Evolutionary conservation across 2,797 vertebrate genomes (phyloP), one percentile per base, ranked within the genome.

Genomic region (Acanthurus tractus): DNA sequence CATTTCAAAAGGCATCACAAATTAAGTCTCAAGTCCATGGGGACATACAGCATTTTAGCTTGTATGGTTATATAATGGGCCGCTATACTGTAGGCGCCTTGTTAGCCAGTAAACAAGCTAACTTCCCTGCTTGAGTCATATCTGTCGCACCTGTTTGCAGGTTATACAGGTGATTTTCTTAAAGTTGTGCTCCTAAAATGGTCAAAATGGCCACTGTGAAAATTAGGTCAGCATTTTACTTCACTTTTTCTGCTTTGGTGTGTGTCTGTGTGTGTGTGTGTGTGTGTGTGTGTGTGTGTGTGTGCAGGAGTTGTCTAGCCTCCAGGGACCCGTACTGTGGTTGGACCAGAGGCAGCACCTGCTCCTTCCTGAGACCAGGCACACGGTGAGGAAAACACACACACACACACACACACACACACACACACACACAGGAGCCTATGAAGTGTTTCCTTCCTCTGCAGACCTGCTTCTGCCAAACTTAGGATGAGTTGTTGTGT

Each of bases 271-370:
- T 66, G 38, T 76, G 50, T 59, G 52, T 76, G 63, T 59, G 52
- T 76, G 63, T 69, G 55, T 76, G 50, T 78, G 74, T 54, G 58
- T 77, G 25, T 82, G 54, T 90, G 54, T 90, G 69, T 76, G 70
- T 74, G 48, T 74, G 48, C 75, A 98, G 98, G 91, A 97, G 93
- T 91, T 99, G 98, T 78, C 91, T 99, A 0, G 96, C 96, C 44
- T 97, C 97, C 81, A 96, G 96, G 79, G 98, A 99, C 78, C 98
- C 98, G 0, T 99, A 99, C 91, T 99, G 98, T 1, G 97, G 97
- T 45, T 99, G 98, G 98, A 96, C 96, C 0, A 87, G 95, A 0
- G 97, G 97, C 62, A 97, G 97, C 72, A 96, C 96, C 88, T 99
- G 98, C 44, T n/a, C 96, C 84, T 98, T 98, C 92, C 95, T 98